Evolutionary conservation across 1,140 invertebrate species (phyloP), one percentile per base, ranked within the genome.

Genomic region (Megathymus violae): DNA sequence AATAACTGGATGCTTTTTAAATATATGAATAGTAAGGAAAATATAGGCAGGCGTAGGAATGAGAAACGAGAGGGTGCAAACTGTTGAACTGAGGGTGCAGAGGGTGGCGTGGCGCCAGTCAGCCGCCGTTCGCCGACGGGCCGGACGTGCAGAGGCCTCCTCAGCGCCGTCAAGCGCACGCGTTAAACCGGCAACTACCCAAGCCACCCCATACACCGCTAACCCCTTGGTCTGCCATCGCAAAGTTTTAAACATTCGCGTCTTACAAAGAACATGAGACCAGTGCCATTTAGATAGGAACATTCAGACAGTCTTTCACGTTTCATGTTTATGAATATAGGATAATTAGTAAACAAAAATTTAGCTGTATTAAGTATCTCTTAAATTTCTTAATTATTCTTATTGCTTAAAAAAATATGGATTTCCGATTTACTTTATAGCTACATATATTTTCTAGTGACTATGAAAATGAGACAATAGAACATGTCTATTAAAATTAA

Each of bases 11-110:
- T 4, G 17, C 10, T 43, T 14, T 15, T 25, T 43, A 25, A n/a
- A n/a, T n/a, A 56, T 19, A 43, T 56, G 38, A 58, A 44, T 31
- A 58, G 15, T 62, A 43, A 58, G 22, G 10, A 58, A 43, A 58
- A 43, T 62, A 50, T 56, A 61, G 31, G 40, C 61, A 60, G 36
- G 44, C 40, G 64, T 60, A 74, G 76, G 81, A 74, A 75, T 76
- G 70, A 69, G n/a, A 60, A 63, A 67, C 62, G 76, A 66, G 78
- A 81, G 85, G 83, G 83, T 88, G 83, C 76, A 80, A 89, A 80
- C 84, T 87, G 86, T 88, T 88, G 85, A 88, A 70, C 77, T 67
- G 74, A 74, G 86, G 83, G 82, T 81, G 80, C 76, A 67, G 74
- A 74, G 86, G 83, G 82, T 81, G 80, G 65, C 59, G 66, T 46